phyloP scores from a whole-genome alignment of 2,797 vertebrate species.

The Sebastes iracundus region DNA sequence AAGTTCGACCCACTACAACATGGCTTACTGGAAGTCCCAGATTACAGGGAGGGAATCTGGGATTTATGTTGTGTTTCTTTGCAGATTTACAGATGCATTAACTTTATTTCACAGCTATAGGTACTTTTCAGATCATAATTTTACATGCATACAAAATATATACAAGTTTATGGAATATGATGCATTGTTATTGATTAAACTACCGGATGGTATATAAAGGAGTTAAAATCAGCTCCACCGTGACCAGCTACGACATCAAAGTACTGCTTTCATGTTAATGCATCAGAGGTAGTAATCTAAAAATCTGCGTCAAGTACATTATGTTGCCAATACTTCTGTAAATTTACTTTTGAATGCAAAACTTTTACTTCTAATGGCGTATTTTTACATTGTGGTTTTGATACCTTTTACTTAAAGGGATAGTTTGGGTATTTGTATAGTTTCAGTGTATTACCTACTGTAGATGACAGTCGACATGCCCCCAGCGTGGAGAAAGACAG shows the following conservation, averaged over 20 bases:
- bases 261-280: background rate
- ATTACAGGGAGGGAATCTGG: slow-evolving; percentile 4
- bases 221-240: background rate
- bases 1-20: slow-evolving; percentile 35
- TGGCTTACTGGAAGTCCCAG: slow-evolving; percentile 19
- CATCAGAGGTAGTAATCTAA: background rate
- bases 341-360: too few species aligned
- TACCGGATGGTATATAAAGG: background rate
- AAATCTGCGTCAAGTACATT: background rate
- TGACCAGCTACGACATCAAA: background rate
- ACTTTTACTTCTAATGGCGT: too few species aligned
- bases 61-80: background rate
- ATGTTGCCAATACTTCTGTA: background rate
- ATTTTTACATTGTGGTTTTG: too few species aligned
- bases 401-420: too few species aligned
- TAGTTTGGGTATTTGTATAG: too few species aligned
- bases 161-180: too few species aligned
- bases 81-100: background rate
- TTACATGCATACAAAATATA: background rate
- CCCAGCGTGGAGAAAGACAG: too few species aligned
- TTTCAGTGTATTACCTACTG: too few species aligned
- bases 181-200: background rate
- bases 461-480: background rate
- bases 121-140: background rate
- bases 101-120: background rate